These are phyloP conservation scores for Potamarius usumacintae DNA, from an alignment of 2,113 vertebrate species.

Conservation along the genomic window DNA sequence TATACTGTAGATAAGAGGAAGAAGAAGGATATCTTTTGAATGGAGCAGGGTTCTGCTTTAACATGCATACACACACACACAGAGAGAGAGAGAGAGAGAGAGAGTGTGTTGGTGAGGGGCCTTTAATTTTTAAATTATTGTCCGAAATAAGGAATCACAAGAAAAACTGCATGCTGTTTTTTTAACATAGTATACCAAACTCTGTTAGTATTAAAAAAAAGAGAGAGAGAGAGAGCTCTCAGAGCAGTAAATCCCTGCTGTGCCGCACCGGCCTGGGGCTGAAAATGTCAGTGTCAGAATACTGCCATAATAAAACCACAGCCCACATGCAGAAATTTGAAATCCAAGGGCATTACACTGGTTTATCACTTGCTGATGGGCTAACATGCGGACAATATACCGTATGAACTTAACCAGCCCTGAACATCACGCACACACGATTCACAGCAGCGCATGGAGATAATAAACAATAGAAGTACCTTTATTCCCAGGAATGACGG, in stretches of 20 bases:
- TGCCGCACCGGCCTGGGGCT: conserved; percentile 31
- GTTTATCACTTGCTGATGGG: neutral
- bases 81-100: too few species aligned
- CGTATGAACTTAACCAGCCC: neutral
- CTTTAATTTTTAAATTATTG: neutral
- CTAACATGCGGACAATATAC: neutral
- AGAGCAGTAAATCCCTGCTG: conserved; percentile 5
- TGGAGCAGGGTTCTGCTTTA: neutral
- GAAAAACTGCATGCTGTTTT: too few species aligned
- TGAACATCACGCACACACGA: conserved; percentile 48
- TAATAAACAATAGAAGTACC: conserved; percentile 57
- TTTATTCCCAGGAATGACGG: conserved; percentile 66
- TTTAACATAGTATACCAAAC: neutral
- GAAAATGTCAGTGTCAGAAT: neutral
- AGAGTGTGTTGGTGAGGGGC: neutral
- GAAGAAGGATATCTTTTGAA: neutral
- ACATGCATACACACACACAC: too few species aligned
- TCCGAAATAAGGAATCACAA: neutral
- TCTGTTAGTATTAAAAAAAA: neutral
- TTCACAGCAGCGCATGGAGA: conserved; percentile 27
- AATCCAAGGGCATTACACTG: neutral
- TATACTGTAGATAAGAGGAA: neutral
- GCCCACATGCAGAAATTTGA: neutral
- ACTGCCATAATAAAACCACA: neutral
- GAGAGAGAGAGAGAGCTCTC: neutral